Evolutionary conservation across 2,113 vertebrate genomes (phyloP), one percentile per base, ranked within the genome.

Genomic region (Bubo blakistoni): DNA sequence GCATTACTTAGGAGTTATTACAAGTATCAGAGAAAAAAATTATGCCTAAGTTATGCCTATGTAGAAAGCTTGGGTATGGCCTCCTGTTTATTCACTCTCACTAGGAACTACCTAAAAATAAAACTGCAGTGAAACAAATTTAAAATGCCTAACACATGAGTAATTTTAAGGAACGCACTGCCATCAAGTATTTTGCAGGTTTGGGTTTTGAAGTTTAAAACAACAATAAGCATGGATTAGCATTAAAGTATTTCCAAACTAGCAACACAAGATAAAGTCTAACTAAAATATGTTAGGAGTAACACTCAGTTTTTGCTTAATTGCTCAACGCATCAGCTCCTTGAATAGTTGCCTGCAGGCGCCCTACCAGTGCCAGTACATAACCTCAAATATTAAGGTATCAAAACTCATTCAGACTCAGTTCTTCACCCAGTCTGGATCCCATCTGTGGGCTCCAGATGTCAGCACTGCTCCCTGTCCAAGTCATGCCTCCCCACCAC

Each of bases 401-500:
- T 49, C 82, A 78, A 32, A 91, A 71, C 18, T 34, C 76, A n/a
- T 24, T 63, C 29, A 76, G 44, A 47, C 10, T 36, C 57, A 30
- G 8, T 52, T 80, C 38, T 42, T 49, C 11, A 4, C 36, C 19
- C 13, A 19, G 26, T 19, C 17, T 74, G 38, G 38, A 65, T 51
- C 24, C 24, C 22, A 40, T 55, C 25, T 54, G n/a, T 29, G 21
- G 30, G 34, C 51, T 77, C 46, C 66, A 74, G 40, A 58, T 36
- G 17, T 27, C 79, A 85, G n/a, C 73, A 44, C 44, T 51, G 32
- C 15, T 38, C 30, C 12, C 29, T 88, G 86, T 21, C 62, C 54
- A 70, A 59, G 36, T 20, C 26, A 26, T 9, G 4, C 6, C 2
- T 47, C 6, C 29, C 16, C 3, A 8, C 4, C 5, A 0, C 14